These are phyloP conservation scores for Mongoloraphidia duomilia DNA, from an alignment of 2,888 invertebrate species.

Conservation along the genomic window DNA sequence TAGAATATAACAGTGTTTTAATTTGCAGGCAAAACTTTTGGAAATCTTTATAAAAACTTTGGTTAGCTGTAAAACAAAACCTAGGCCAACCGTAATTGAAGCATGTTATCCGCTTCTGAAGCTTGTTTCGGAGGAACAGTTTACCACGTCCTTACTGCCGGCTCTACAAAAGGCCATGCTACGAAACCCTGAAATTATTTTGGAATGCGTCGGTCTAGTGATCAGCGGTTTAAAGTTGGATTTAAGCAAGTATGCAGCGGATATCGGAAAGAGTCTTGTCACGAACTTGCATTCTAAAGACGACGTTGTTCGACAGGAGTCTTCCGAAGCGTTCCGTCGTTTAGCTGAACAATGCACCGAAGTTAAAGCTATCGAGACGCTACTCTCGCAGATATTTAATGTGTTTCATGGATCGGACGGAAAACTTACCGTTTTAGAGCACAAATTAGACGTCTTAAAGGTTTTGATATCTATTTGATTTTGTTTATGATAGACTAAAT, in stretches of 20 bases:
- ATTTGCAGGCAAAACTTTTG: slow-evolving; percentile 42
- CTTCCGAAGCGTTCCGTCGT: slow-evolving; percentile 54
- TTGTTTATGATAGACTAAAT: too few species aligned
- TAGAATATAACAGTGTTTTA: slow-evolving; percentile 4
- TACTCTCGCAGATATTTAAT: slow-evolving; percentile 58
- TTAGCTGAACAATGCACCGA: slow-evolving; percentile 60
- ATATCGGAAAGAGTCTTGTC: slow-evolving; percentile 65
- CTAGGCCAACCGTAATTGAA: slow-evolving; percentile 49
- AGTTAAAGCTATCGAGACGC: slow-evolving; percentile 44
- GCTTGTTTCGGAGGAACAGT: slow-evolving; percentile 47
- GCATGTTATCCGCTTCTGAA: slow-evolving; percentile 52
- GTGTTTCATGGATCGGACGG: slow-evolving; percentile 81
- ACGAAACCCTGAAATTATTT: slow-evolving; percentile 82
- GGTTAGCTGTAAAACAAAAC: slow-evolving; percentile 62
- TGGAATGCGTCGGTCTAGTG: slow-evolving; percentile 66
- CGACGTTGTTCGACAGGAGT: slow-evolving; percentile 57
- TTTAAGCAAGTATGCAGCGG: slow-evolving; percentile 60
- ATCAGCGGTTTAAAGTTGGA: slow-evolving; percentile 56
- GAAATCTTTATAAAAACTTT: slow-evolving; percentile 63
- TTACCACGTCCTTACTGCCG: slow-evolving; percentile 61
- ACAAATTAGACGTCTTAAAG: slow-evolving; percentile 74
- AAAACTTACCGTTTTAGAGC: slow-evolving; percentile 75
- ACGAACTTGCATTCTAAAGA: slow-evolving; percentile 79
- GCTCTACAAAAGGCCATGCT: slow-evolving; percentile 83
- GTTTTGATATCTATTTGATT: slow-evolving; percentile 25